Evolutionary conservation across 2,797 vertebrate genomes (phyloP).

Genomic region (Iguana delicatissima): DNA sequence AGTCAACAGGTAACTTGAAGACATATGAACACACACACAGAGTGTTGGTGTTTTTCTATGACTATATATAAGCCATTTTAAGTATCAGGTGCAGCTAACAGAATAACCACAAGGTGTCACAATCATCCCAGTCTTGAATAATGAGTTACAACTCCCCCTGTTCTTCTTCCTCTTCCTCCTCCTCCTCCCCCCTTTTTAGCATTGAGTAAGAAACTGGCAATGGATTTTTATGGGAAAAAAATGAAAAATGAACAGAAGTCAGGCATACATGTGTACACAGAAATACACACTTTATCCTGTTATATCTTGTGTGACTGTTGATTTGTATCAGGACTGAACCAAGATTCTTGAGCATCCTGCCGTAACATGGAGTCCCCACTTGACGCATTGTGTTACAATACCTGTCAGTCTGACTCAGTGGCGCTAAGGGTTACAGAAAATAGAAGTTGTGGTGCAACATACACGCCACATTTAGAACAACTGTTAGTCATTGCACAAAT

Average conservation of each 20-base stretch:
- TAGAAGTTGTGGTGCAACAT: background rate
- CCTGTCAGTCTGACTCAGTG: background rate
- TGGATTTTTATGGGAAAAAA: background rate
- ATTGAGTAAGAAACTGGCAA: background rate
- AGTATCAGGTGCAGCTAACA: background rate
- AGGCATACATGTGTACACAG: background rate
- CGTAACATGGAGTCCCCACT: background rate
- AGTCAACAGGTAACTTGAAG: no score
- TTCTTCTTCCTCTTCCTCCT: no score
- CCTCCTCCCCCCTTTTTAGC: background rate
- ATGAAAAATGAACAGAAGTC: background rate
- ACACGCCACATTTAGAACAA: background rate
- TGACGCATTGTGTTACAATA: background rate
- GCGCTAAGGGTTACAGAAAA: background rate
- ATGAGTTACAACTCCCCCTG: no score
- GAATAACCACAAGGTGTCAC: constrained; percentile 66
- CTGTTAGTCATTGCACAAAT: background rate
- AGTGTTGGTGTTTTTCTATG: no score
- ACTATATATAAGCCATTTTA: background rate
- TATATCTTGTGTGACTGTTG: no score
- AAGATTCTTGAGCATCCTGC: background rate
- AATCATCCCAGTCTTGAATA: constrained; percentile 38
- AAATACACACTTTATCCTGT: background rate
- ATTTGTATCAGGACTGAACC: background rate
- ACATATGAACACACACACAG: background rate